Conservation (phyloP, 2,113 vertebrate genomes). For the Leucoraja erinaceus region DNA sequence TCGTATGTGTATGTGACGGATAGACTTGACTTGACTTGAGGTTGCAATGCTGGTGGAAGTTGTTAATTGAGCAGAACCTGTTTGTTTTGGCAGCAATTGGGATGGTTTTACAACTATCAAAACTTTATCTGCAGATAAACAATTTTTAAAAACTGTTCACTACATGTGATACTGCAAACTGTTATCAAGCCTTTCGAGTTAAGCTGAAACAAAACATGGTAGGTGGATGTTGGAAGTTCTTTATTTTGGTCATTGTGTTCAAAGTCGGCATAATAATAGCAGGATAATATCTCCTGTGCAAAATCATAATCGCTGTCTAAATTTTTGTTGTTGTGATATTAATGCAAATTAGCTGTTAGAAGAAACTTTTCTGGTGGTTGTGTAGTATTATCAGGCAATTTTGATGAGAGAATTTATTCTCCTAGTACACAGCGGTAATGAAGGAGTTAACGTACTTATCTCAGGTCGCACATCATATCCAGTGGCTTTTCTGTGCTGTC, state of each 20-base stretch:
- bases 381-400: not conserved
- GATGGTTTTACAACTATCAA: too few species aligned
- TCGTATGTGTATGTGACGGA: too few species aligned
- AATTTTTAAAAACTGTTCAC: too few species aligned
- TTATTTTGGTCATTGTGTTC: not conserved
- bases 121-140: not conserved
- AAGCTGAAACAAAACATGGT: not conserved
- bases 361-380: not conserved
- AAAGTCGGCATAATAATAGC: not conserved
- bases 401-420: not conserved
- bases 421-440: not conserved
- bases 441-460: not conserved
- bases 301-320: conserved; percentile 5
- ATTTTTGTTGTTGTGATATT: not conserved
- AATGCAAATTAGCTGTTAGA: not conserved
- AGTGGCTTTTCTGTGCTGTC: conserved; percentile 37
- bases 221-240: not conserved
- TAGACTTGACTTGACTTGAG: too few species aligned
- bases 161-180: not conserved
- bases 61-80: not conserved
- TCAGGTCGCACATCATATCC: not conserved
- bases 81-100: not conserved
- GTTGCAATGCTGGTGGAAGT: not conserved
- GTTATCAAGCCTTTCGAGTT: not conserved
- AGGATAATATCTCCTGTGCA: not conserved